Base-by-base conservation (phyloP, 2,113 vertebrate genomes). In the Epinephelus lanceolatus region DNA sequence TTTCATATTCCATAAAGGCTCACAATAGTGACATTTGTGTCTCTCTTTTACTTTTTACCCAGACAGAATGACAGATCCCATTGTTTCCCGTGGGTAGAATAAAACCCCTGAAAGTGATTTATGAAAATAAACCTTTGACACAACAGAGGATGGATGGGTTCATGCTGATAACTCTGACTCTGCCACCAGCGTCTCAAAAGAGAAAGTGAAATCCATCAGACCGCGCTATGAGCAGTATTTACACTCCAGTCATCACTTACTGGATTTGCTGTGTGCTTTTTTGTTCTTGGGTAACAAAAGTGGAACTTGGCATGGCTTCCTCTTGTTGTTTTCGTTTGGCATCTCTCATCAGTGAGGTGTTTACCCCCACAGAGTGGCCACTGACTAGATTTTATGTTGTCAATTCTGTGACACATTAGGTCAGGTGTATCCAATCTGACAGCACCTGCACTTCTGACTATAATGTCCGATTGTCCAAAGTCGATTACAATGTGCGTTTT, bases 61-160 rank as follows among this genome's bases (percentile, higher is more conserved):
- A 74, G 51, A 37, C 47, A 74, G 23, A 76, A 56, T 76, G 69
- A 88, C 73, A 79, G 65, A 49, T 78, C 51, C 45, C 40, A 82
- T 77, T 89, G 74, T 89, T 84, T 30, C 55, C 69, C 3, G 11
- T 62, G 57, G 60, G 71, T 57, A 67, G 60, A 67, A 61, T 40
- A 57, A 71, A 77, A 75, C 55, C 76, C 63, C 11, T 33, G 10
- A 83, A 78, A 70, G 69, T 57, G 45, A 86, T 88, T 78, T 78
- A 84, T 86, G 57, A 70, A 71, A 77, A 85, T 88, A 81, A 81
- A 77, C 42, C 47, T 51, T 19, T 76, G 47, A 79, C 17, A 57
- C 5, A 11, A 55, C 51, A 53, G 52, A 47, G 15, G 27, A 76
- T 51, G 40, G 63, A 86, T 71, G 51, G 27, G 60, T 70, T 84